These are phyloP conservation scores for Vanessa atalanta DNA, from an alignment of 1,140 invertebrate species.

Conservation along the genomic window DNA sequence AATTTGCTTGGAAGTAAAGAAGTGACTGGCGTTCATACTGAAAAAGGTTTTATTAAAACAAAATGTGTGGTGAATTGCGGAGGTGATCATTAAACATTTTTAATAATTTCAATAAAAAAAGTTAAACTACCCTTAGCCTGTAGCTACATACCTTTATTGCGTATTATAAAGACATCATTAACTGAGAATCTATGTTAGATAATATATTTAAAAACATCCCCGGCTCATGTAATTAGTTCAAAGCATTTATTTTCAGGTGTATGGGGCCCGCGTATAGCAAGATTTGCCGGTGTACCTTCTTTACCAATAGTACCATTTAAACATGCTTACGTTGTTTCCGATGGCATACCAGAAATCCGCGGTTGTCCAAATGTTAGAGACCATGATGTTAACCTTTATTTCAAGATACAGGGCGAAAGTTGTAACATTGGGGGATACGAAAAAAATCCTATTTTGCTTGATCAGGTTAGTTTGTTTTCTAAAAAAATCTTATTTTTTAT, in stretches of 20 bases:
- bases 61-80: constrained; percentile 88
- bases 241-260: constrained; percentile 78
- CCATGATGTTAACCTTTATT: constrained; percentile 91
- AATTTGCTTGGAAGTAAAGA: constrained; percentile 84
- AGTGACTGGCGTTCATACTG: constrained; percentile 88
- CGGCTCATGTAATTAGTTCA: neutral
- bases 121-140: too few species aligned
- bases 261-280: constrained; percentile 89
- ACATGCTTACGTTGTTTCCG: constrained; percentile 93
- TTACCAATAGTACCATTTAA: constrained; percentile 92
- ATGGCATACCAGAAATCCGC: constrained; percentile 86
- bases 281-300: constrained; percentile 85
- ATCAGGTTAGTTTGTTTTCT: constrained; percentile 80
- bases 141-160: too few species aligned
- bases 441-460: constrained; percentile 89
- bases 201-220: neutral
- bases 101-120: too few species aligned
- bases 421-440: constrained; percentile 94
- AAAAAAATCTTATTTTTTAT: neutral
- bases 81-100: constrained; percentile 69
- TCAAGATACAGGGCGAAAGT: constrained; percentile 90
- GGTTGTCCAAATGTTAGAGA: constrained; percentile 91
- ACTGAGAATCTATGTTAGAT: neutral
- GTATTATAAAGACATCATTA: too few species aligned
- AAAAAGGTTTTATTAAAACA: constrained; percentile 86